Conservation (phyloP, 2,797 vertebrate genomes). For the Lycodopsis pacificus region DNA sequence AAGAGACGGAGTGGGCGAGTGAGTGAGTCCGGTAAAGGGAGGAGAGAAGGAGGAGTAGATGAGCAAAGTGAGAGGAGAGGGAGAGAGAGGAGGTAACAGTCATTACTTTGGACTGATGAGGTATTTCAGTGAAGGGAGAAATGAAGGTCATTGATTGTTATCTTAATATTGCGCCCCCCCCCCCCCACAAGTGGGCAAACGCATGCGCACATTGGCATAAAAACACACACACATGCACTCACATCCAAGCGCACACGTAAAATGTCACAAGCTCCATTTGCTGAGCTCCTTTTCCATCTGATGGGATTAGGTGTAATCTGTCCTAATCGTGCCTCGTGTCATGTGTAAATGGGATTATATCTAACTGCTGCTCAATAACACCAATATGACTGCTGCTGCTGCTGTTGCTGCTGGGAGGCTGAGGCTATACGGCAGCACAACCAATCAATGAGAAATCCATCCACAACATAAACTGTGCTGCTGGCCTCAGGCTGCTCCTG, state of each 20-base stretch:
- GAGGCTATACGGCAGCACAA: slow-evolving; percentile 79
- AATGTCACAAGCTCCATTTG: slow-evolving; percentile 66
- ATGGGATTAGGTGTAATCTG: slow-evolving; percentile 83
- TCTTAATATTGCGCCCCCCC: slow-evolving; percentile 53
- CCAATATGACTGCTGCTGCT: slow-evolving; percentile 73
- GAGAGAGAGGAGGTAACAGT: slow-evolving; percentile 54
- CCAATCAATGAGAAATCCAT: slow-evolving; percentile 87
- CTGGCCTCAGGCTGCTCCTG: slow-evolving; percentile 80
- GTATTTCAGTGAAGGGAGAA: slow-evolving; percentile 66
- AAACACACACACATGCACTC: not conserved
- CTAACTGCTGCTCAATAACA: slow-evolving; percentile 84
- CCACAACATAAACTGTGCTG: slow-evolving; percentile 82
- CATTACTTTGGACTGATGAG: slow-evolving; percentile 72
- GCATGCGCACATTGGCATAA: slow-evolving; percentile 21
- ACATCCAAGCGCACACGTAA: slow-evolving; percentile 25
- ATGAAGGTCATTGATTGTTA: slow-evolving; percentile 78
- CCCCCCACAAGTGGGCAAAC: slow-evolving; percentile 15
- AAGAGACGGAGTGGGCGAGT: slow-evolving; percentile 71
- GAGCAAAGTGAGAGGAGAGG: slow-evolving; percentile 50
- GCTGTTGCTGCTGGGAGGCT: slow-evolving; percentile 75
- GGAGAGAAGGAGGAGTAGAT: slow-evolving; percentile 68
- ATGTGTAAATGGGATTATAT: slow-evolving; percentile 85
- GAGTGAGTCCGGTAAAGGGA: slow-evolving; percentile 69
- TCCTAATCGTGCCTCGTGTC: slow-evolving; percentile 79
- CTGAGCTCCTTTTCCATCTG: slow-evolving; percentile 73